These are phyloP conservation scores for Bombylius major DNA, from an alignment of 2,888 invertebrate species.

Conservation along the genomic window DNA sequence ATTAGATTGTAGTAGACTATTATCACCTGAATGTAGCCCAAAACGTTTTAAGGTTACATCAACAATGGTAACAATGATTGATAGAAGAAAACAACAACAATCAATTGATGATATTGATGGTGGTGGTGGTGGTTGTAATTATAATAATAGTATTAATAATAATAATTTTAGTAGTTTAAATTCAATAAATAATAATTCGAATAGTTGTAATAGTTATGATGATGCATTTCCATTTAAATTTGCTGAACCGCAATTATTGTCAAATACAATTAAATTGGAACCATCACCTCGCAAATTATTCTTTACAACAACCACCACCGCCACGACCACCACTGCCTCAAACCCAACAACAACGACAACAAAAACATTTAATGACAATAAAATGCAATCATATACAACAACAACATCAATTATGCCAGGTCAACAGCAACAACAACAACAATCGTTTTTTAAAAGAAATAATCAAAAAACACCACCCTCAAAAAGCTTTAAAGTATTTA, in stretches of 20 bases:
- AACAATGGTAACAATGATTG: conserved; percentile 16
- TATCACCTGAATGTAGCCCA: conserved; percentile 33
- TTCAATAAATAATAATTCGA: conserved; percentile 39
- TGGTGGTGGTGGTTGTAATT: too few species aligned
- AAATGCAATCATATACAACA: conserved; percentile 10
- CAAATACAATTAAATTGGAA: conserved; percentile 9
- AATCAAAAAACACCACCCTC: too few species aligned
- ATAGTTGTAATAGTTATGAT: conserved; percentile 44
- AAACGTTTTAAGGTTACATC: conserved; percentile 24
- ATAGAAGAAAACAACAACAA: conserved; percentile 12
- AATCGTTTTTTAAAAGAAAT: too few species aligned
- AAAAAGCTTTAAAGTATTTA: conserved; percentile 32
- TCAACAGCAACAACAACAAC: too few species aligned
- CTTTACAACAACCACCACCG: too few species aligned
- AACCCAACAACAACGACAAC: too few species aligned
- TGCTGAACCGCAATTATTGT: conserved; percentile 33
- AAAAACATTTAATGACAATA: too few species aligned
- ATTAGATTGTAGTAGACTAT: conserved; percentile 15
- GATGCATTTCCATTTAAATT: conserved; percentile 33
- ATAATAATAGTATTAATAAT: too few species aligned
- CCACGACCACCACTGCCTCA: too few species aligned
- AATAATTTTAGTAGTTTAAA: too few species aligned
- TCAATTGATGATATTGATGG: conserved; percentile 37
- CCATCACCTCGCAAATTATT: too few species aligned
- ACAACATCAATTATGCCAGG: conserved; percentile 6